Conservation (phyloP, 2,888 invertebrate species). For the Arrhopalites spinosus region DNA sequence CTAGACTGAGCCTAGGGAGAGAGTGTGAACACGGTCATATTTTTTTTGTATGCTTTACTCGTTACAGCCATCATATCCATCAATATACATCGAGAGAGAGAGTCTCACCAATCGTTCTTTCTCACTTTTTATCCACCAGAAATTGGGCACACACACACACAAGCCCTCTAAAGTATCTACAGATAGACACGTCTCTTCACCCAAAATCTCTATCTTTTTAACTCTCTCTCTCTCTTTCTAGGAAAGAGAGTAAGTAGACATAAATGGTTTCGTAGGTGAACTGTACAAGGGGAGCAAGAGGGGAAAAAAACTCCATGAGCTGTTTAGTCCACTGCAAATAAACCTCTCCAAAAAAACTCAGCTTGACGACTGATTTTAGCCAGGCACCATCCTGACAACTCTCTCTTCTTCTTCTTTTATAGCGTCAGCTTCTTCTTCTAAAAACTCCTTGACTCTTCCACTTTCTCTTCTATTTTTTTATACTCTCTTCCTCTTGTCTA, state of each 20-base stretch:
- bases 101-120: no score
- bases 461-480: neutral
- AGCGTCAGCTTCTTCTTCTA: neutral
- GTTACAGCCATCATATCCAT: no score
- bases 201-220: neutral
- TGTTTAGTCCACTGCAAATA: slow-evolving; percentile 42
- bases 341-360: slow-evolving; percentile 36
- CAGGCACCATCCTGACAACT: slow-evolving; percentile 20
- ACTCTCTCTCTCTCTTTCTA: neutral
- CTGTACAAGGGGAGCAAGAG: neutral
- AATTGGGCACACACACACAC: neutral
- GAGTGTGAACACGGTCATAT: no score
- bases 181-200: neutral
- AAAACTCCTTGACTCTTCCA: slow-evolving; percentile 5
- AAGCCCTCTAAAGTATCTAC: neutral
- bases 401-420: neutral
- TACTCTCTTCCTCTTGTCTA: neutral
- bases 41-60: no score
- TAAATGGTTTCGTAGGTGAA: slow-evolving; percentile 23
- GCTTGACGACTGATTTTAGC: slow-evolving; percentile 41
- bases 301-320: slow-evolving; percentile 27
- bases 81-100: no score
- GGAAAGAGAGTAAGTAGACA: slow-evolving; percentile 8
- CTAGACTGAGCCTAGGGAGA: no score
- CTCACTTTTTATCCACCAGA: neutral